Conservation (phyloP, 2,113 vertebrate genomes). For the Cranoglanis bouderius region DNA sequence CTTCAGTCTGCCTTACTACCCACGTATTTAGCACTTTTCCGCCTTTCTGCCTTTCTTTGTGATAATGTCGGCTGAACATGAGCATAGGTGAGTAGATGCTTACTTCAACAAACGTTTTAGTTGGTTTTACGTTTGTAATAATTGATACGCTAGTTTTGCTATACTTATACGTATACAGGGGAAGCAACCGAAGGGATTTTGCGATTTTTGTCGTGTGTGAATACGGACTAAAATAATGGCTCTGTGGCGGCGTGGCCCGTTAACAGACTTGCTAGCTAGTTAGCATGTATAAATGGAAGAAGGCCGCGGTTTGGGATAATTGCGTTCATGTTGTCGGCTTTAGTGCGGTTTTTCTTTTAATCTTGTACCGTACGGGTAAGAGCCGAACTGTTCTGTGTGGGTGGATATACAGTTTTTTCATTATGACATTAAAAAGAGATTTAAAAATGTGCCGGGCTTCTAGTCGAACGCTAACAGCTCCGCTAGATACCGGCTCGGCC, state of each 20-base stretch:
- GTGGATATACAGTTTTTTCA: neutral
- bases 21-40: constrained; percentile 73
- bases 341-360: neutral
- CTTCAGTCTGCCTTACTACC: constrained; percentile 41
- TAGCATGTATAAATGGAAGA: neutral
- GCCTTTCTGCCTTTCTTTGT: constrained; percentile 72
- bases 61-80: constrained; percentile 80
- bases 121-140: neutral
- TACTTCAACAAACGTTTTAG: neutral
- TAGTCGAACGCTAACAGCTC: constrained; percentile 4
- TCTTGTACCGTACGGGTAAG: too few species aligned
- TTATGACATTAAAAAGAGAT: neutral
- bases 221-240: too few species aligned
- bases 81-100: constrained; percentile 70
- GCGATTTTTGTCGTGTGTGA: neutral
- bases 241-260: neutral
- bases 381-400: too few species aligned
- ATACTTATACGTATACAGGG: neutral
- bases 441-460: constrained; percentile 17
- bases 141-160: too few species aligned
- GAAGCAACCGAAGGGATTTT: neutral
- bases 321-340: neutral
- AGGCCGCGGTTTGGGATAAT: neutral
- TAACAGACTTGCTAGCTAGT: neutral
- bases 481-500: constrained; percentile 36